Evolutionary conservation across 2,888 invertebrate species (phyloP).

Genomic region (Syrphus vitripennis): DNA sequence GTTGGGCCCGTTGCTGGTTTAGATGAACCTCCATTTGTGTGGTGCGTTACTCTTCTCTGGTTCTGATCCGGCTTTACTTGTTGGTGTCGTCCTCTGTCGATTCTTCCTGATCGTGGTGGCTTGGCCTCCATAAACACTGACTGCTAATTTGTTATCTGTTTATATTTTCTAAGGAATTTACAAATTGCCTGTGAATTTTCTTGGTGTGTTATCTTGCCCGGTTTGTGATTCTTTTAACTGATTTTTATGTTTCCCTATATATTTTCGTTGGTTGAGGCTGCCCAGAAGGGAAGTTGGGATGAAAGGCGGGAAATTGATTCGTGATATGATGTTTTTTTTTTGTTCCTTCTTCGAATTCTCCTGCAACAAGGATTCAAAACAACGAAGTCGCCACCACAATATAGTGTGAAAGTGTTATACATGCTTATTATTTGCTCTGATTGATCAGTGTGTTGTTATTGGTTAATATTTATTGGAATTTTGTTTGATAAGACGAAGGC

Average conservation of each 20-base stretch:
- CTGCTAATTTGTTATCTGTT: slow-evolving; percentile 72
- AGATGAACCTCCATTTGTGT: slow-evolving; percentile 23
- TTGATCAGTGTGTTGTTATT: slow-evolving; percentile 61
- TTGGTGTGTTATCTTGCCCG: slow-evolving; percentile 56
- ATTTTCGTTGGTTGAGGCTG: neutral
- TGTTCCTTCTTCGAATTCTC: neutral
- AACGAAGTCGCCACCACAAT: slow-evolving; percentile 12
- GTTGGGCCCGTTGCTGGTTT: slow-evolving; percentile 1
- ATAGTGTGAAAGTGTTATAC: slow-evolving; percentile 67
- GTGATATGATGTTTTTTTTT: slow-evolving; percentile 50
- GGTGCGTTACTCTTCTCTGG: slow-evolving; percentile 62
- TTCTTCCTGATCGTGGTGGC: slow-evolving; percentile 20
- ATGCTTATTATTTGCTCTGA: slow-evolving; percentile 64
- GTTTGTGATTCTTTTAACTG: slow-evolving; percentile 52
- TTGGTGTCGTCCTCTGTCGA: neutral
- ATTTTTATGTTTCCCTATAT: slow-evolving; percentile 10
- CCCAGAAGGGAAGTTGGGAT: neutral
- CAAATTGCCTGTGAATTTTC: slow-evolving; percentile 72
- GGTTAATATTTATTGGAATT: slow-evolving; percentile 64
- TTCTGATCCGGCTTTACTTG: neutral
- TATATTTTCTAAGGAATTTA: slow-evolving; percentile 72
- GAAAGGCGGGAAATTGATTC: slow-evolving; percentile 46
- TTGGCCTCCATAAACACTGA: slow-evolving; percentile 41
- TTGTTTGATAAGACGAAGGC: neutral
- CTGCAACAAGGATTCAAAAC: neutral